These are phyloP conservation scores for Cranoglanis bouderius DNA, from an alignment of 2,113 vertebrate species.

Conservation along the genomic window DNA sequence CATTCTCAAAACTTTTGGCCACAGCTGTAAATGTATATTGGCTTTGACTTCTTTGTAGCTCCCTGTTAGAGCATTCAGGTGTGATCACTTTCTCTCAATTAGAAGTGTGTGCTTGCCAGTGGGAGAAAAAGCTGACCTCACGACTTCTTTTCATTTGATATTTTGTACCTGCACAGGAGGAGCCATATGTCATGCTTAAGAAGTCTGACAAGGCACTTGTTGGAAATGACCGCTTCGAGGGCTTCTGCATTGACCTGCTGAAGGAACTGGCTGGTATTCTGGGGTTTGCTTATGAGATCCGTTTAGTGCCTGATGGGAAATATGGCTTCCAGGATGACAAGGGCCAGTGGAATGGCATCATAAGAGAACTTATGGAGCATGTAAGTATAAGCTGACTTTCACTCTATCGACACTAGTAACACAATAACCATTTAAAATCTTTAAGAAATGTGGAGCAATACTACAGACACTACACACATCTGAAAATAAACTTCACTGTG, in stretches of 20 bases:
- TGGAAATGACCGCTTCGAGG: slow-evolving; percentile 95
- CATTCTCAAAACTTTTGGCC: no score
- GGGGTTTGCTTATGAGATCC: slow-evolving; percentile 95
- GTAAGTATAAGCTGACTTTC: slow-evolving; percentile 76
- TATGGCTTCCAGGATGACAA: slow-evolving; percentile 97
- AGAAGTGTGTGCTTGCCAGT: slow-evolving; percentile 61
- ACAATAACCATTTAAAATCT: background rate
- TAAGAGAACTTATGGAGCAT: slow-evolving; percentile 96
- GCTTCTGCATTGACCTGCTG: slow-evolving; percentile 96
- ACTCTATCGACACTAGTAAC: background rate
- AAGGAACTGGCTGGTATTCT: slow-evolving; percentile 90
- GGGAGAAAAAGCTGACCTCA: slow-evolving; percentile 71
- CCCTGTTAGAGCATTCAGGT: slow-evolving; percentile 64
- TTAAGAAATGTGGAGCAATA: background rate
- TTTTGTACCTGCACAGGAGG: slow-evolving; percentile 80
- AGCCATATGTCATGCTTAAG: slow-evolving; percentile 98
- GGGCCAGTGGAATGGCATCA: slow-evolving; percentile 98
- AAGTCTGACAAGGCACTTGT: slow-evolving; percentile 93
- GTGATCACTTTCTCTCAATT: slow-evolving; percentile 69
- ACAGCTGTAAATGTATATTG: slow-evolving; percentile 10
- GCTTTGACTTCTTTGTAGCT: background rate
- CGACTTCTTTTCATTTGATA: slow-evolving; percentile 68
- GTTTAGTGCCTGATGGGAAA: slow-evolving; percentile 90
- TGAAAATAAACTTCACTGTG: background rate
- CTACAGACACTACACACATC: background rate